Base-by-base conservation (phyloP, 2,113 vertebrate genomes). In the Aptenodytes patagonicus region DNA sequence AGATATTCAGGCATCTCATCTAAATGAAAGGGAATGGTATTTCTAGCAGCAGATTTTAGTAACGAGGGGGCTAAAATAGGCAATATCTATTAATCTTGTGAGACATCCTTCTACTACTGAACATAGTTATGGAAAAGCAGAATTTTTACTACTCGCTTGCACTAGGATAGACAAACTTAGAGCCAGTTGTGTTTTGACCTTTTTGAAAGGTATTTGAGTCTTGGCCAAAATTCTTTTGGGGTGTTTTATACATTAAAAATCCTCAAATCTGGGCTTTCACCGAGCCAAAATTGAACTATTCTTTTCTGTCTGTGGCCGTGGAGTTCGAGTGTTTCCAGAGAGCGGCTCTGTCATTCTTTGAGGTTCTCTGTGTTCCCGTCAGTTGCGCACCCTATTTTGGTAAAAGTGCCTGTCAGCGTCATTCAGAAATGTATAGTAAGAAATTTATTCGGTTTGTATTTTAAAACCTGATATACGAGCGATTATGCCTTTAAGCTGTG, bases 391-490 rank as follows among this genome's bases (percentile, higher is more conserved):
- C 11, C 15, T 9, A 3, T 54, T 55, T 68, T 31, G 52, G 14
- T 10, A 14, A 66, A 54, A 1, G 9, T 4, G 7, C 36, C 46
- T 8, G 29, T 16, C 52, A 3, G 40, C 6, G 3, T 19, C 47
- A 7, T 49, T 31, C 21, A 2, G 3, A 21, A 32, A 10, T 1
- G 13, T 2, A 18, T 0, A 14, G 25, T 4, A 12, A 21, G 68
- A 22, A 54, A 47, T 1, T 2, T 3, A 15, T 9, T 44, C 2
- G 2, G 11, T 13, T 47, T n/a, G 32, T n/a, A 2, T 62, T 64
- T 32, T 44, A 55, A 82, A 82, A 11, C 32, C 12, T 6, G 25
- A 10, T 3, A 6, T 2, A 11, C 8, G 6, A 58, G 65, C 11
- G 2, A 5, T 17, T 14, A 12, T 3, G 31, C 5, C 52, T 28